phyloP scores from a whole-genome alignment of 2,888 invertebrate species.

The Hydroisotoma schaefferi region DNA sequence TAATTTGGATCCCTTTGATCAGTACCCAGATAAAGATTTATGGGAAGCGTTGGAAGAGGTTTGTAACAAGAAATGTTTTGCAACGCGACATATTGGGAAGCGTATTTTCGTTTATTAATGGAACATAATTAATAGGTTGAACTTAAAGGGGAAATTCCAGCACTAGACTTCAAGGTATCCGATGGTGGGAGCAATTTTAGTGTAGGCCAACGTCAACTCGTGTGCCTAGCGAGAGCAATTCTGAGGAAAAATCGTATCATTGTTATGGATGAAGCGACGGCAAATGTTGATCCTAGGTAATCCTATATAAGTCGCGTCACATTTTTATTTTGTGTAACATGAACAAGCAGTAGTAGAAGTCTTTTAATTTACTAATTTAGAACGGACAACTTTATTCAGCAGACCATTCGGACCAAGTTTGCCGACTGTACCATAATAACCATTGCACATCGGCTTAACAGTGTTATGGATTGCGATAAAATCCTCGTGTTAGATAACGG shows the following conservation, averaged over 20 bases:
- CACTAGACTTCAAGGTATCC: slow-evolving; percentile 67
- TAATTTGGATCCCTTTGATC: slow-evolving; percentile 85
- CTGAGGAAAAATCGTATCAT: slow-evolving; percentile 37
- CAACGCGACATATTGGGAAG: slow-evolving; percentile 1
- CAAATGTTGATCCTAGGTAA: slow-evolving; percentile 42
- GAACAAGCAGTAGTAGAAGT: too few relatives aligned
- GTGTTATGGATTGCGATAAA: slow-evolving; percentile 87
- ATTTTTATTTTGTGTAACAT: not conserved
- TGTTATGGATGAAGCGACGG: slow-evolving; percentile 45
- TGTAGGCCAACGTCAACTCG: slow-evolving; percentile 40
- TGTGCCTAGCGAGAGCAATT: slow-evolving; percentile 43
- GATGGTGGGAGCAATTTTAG: slow-evolving; percentile 76
- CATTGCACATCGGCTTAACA: slow-evolving; percentile 79
- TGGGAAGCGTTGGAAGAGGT: slow-evolving; percentile 83
- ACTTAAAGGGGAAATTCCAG: slow-evolving; percentile 65
- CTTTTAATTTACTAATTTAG: slow-evolving; percentile 53
- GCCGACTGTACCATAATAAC: slow-evolving; percentile 80
- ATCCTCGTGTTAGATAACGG: slow-evolving; percentile 87
- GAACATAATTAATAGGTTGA: slow-evolving; percentile 62
- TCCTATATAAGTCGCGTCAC: not conserved
- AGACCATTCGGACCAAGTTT: slow-evolving; percentile 75
- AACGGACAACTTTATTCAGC: slow-evolving; percentile 80
- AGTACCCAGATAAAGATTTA: slow-evolving; percentile 70
- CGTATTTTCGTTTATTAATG: not conserved
- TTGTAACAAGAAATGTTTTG: slow-evolving; percentile 49